A percentile compares a stretch with the other conserved stretches of the same genome.
These are phyloP conservation scores for Columba janthina DNA, from an alignment of 2,113 vertebrate genomes.

Conservation along the genomic window DNA sequence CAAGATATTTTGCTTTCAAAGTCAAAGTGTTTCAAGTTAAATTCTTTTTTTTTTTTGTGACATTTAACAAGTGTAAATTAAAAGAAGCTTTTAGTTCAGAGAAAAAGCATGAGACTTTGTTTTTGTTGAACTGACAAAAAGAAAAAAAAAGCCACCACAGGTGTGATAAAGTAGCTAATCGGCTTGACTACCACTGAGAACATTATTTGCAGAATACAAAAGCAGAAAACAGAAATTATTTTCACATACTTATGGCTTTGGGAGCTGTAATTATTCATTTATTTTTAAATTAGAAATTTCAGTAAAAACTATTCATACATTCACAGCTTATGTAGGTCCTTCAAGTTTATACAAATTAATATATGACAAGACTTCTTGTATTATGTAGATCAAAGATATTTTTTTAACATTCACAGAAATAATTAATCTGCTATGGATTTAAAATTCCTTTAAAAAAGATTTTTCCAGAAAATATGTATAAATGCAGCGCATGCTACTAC, in stretches of 20 bases:
- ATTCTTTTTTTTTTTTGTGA: background rate
- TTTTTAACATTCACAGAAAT: background rate
- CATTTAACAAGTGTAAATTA: background rate
- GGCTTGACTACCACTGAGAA: accelerated
- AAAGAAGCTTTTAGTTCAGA: background rate
- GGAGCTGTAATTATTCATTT: background rate
- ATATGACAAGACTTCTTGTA: background rate
- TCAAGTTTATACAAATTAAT: background rate
- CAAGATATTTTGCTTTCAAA: background rate
- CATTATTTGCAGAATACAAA: background rate
- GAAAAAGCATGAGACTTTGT: background rate
- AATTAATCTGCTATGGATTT: background rate
- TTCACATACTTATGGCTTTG: background rate
- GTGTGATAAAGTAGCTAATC: background rate
- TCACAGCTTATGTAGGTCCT: background rate
- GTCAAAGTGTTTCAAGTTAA: background rate
- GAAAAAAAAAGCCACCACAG: no score
- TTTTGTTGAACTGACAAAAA: background rate
- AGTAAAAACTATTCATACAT: background rate
- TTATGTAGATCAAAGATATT: background rate
- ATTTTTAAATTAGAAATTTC: background rate
- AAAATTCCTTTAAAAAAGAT: background rate
- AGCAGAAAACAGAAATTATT: background rate
- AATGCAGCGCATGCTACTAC: background rate
- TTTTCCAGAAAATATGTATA: background rate